Evolutionary conservation across 2,888 invertebrate genomes (phyloP).

Genomic region (Lasioglossum malachurum): DNA sequence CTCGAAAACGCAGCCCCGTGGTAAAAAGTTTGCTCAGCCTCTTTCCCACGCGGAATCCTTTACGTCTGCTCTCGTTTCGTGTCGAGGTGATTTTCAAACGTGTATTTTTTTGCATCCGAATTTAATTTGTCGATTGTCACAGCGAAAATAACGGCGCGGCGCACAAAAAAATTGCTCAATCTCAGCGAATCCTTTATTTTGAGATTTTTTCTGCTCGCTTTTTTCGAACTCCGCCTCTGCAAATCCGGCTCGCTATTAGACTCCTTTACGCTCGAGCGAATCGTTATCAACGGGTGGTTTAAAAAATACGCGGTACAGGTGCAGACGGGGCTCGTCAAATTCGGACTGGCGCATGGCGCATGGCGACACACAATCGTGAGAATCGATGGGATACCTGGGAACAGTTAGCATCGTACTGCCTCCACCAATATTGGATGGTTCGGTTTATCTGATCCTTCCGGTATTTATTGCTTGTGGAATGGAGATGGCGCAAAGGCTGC

Average conservation of each 20-base stretch:
- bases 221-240: not conserved
- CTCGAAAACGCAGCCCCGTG: too few relatives aligned
- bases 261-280: too few relatives aligned
- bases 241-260: not conserved
- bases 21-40: not conserved
- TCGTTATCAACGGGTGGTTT: not conserved
- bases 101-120: not conserved
- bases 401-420: not conserved
- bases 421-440: not conserved
- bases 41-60: too few relatives aligned
- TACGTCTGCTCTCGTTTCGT: too few relatives aligned
- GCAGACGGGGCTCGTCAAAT: not conserved
- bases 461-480: not conserved
- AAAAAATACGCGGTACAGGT: not conserved
- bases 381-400: not conserved
- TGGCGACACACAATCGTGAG: not conserved
- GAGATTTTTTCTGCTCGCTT: not conserved
- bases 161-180: not conserved
- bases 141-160: not conserved
- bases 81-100: not conserved
- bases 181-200: not conserved
- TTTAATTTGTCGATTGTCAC: not conserved
- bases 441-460: not conserved
- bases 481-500: not conserved
- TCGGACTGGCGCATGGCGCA: too few relatives aligned